phyloP scores from a whole-genome alignment of 2,888 invertebrate genomes.

The Electrophaes corylata region DNA sequence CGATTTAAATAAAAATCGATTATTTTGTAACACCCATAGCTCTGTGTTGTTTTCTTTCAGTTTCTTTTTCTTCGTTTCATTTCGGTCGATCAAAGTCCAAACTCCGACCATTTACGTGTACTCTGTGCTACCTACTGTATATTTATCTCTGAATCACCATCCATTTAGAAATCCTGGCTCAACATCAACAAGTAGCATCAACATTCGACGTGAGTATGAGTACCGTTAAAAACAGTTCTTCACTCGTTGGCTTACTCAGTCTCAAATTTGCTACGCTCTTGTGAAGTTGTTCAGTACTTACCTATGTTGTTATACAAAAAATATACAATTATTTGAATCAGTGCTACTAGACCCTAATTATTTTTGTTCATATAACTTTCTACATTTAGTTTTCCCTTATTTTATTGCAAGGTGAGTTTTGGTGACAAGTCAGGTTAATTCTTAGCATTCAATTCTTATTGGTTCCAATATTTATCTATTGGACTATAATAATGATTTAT shows the following conservation, averaged over 20 bases:
- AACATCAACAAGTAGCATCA: neutral
- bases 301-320: no score
- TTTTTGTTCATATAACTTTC: neutral
- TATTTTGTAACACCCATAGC: no score
- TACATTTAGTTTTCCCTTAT: no score
- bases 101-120: no score
- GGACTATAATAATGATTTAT: neutral
- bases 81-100: slow-evolving; percentile 25
- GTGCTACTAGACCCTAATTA: neutral
- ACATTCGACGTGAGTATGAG: neutral
- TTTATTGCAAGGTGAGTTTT: neutral
- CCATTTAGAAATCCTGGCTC: slow-evolving; percentile 1
- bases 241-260: slow-evolving; percentile 3
- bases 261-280: neutral
- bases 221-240: neutral
- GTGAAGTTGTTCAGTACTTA: slow-evolving; percentile 3
- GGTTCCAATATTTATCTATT: neutral
- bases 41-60: no score
- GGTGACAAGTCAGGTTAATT: neutral
- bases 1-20: no score
- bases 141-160: slow-evolving; percentile 10
- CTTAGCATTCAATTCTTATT: neutral
- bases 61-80: slow-evolving; percentile 2
- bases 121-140: no score
- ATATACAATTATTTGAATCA: no score